Percentiles rank a stretch among this genome's conserved stretches.
Evolutionary conservation across 2,113 vertebrate species (phyloP).

Genomic region (Podarcis raffonei): DNA sequence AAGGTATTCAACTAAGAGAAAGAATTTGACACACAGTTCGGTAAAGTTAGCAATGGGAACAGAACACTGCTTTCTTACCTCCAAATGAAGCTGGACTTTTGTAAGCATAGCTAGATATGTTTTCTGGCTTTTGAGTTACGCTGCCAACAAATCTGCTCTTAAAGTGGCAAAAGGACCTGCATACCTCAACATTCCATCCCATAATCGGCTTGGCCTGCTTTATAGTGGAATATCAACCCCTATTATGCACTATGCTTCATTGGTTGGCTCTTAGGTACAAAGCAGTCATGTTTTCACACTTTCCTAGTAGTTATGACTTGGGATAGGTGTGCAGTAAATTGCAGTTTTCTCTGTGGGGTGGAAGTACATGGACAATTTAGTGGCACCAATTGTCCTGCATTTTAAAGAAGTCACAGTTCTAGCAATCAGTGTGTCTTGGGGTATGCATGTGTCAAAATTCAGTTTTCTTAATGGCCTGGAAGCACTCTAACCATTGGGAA

Average conservation of each 20-base stretch:
- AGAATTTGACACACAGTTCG: accelerated
- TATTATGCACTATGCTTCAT: not conserved
- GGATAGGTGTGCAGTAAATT: not conserved
- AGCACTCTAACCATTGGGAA: too few relatives aligned
- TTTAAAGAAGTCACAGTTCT: too few relatives aligned
- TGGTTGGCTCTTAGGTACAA: not conserved
- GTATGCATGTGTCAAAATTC: too few relatives aligned
- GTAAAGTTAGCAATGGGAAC: not conserved
- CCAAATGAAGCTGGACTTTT: not conserved
- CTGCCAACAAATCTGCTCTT: not conserved
- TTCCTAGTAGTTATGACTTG: not conserved
- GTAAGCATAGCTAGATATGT: not conserved
- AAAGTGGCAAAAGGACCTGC: not conserved
- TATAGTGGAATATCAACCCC: not conserved
- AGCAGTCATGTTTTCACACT: not conserved
- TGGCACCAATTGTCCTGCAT: too few relatives aligned
- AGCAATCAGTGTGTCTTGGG: too few relatives aligned
- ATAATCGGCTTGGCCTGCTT: not conserved
- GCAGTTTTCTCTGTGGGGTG: not conserved
- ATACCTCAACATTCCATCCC: too few relatives aligned
- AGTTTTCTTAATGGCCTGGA: too few relatives aligned
- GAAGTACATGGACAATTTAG: too few relatives aligned
- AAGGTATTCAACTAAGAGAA: accelerated
- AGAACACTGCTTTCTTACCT: not conserved
- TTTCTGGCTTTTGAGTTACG: not conserved